Percentiles rank a stretch among this genome's conserved stretches.
Conservation (phyloP, 2,113 vertebrate genomes). For the Spea bombifrons region DNA sequence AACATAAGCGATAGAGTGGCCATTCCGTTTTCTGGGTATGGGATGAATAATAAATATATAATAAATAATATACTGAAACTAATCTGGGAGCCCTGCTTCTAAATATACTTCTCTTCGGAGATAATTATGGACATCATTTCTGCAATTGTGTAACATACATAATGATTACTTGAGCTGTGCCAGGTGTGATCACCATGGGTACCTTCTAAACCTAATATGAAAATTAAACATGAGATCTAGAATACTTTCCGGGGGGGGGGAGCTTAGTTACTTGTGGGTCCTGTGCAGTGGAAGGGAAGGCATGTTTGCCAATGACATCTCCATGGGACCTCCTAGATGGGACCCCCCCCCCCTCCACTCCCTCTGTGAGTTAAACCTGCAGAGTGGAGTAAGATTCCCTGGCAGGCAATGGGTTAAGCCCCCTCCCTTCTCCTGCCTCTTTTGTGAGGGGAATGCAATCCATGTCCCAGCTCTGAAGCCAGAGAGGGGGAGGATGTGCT, state of each 20-base stretch:
- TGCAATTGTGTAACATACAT: no score
- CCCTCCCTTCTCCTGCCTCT: not conserved
- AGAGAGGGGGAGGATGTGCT: slow-evolving; percentile 36
- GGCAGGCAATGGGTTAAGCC: slow-evolving; percentile 10
- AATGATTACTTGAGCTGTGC: no score
- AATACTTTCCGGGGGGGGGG: not conserved
- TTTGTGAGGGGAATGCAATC: slow-evolving; percentile 26
- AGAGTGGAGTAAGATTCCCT: not conserved
- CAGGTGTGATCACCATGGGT: no score
- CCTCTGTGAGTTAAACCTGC: not conserved
- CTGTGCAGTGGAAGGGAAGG: not conserved
- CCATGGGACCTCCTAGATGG: not conserved
- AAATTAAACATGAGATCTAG: no score
- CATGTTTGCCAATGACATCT: not conserved
- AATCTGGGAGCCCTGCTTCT: no score
- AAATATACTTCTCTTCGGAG: no score
- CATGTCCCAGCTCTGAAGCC: slow-evolving; percentile 41
- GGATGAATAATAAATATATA: no score
- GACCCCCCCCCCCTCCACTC: not conserved
- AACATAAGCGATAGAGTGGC: no score
- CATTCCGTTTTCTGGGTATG: no score
- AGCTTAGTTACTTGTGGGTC: not conserved
- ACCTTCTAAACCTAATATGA: no score
- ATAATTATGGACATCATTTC: no score
- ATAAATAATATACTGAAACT: no score